Base-by-base conservation (phyloP, 2,113 vertebrate species). In the Eurystomus gularis region DNA sequence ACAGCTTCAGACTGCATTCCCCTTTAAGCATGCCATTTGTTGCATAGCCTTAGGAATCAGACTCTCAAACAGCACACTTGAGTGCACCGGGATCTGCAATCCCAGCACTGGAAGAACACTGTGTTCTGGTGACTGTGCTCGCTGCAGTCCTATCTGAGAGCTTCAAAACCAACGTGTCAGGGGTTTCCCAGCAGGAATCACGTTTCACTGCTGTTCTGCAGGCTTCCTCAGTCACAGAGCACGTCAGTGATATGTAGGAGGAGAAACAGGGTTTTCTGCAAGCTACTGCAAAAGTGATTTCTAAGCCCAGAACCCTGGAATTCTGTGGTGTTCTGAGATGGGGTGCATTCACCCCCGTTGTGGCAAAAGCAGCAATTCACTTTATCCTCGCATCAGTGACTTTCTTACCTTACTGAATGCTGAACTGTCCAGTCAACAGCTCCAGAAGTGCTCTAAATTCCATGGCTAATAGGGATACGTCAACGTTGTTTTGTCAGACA, bases 1-100 rank as follows among this genome's bases (percentile, higher is more conserved):
- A 9, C 3, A 31, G 39, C 61, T 69, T 16, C 66, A 79, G 66
- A 4, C 39, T 51, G n/a, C 11, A 6, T 39, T 85, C 7, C 33
- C 61, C 57, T 82, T 57, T 5, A 15, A 28, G n/a, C 3, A 2
- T 46, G 40, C 51, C 51, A 18, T 55, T 44, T 66, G 40, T 51
- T 79, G 81, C 25, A 7, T 3, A 90, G 68, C 48, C 39, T 31
- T 13, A 52, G 94, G 73, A 65, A 13, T 15, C 37, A 0, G 35
- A 4, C 20, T 7, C 20, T 1, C 4, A 13, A 46, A 1, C 0
- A 2, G 55, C 62, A 2, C 71, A 28, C 44, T 48, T 1, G 48
- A 18, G 65, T 5, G n/a, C 29, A 16, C 62, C 20, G 84, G 82
- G 66, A 49, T 42, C 61, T 37, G 66, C 48, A 20, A 51, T 44